These are phyloP conservation scores for Leptinotarsa juncta DNA, from an alignment of 2,888 invertebrate genomes.

Conservation along the genomic window DNA sequence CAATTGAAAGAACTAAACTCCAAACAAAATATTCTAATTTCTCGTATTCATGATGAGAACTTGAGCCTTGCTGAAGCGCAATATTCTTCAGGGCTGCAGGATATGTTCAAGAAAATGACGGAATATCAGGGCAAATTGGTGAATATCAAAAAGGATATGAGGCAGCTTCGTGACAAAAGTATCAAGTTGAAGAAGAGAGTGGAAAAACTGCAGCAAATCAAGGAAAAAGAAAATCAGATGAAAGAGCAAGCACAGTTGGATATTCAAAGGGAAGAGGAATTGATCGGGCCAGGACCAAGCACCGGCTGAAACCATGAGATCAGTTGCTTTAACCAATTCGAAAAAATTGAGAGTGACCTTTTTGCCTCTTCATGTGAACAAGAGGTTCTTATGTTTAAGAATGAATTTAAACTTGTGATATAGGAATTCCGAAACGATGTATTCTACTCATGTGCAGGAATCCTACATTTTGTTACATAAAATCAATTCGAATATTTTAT, in stretches of 20 bases:
- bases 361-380: too few species aligned
- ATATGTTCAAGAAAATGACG: constrained; percentile 48
- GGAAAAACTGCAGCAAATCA: constrained; percentile 40
- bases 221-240: constrained; percentile 40
- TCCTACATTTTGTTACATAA: too few species aligned
- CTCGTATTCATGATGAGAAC: constrained; percentile 48
- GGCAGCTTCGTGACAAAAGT: constrained; percentile 45
- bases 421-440: too few species aligned
- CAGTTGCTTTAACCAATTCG: not conserved
- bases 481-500: too few species aligned
- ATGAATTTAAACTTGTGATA: too few species aligned
- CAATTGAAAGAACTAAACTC: constrained; percentile 46
- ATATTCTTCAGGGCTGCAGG: constrained; percentile 46
- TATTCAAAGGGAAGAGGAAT: constrained; percentile 35
- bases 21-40: constrained; percentile 45
- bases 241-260: constrained; percentile 37
- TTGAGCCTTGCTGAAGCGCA: constrained; percentile 47
- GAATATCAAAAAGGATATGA: constrained; percentile 50
- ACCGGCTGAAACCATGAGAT: constrained; percentile 3
- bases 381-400: too few species aligned
- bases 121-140: constrained; percentile 48
- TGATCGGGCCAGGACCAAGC: constrained; percentile 35
- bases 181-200: constrained; percentile 49
- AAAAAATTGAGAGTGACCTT: constrained; percentile 6
- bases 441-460: too few species aligned